A percentile compares a stretch with the other conserved stretches of the same genome.
Conservation (phyloP, 1,140 invertebrate genomes). For the Theocolax elegans region DNA sequence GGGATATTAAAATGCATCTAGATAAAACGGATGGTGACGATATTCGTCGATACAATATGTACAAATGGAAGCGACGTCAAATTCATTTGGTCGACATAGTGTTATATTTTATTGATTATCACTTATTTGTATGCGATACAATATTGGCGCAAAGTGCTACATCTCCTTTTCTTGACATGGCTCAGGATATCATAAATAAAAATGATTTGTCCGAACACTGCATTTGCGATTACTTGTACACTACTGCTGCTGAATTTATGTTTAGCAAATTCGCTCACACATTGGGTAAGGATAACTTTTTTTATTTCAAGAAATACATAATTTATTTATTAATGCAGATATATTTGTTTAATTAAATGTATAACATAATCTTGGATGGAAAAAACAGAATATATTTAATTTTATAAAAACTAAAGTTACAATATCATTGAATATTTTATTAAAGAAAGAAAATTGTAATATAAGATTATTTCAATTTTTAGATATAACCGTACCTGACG, state of each 20-base stretch:
- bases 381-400: neutral
- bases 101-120: conserved; percentile 52
- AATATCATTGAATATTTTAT: neutral
- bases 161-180: conserved; percentile 27
- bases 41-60: conserved; percentile 29
- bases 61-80: conserved; percentile 40
- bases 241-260: conserved; percentile 27
- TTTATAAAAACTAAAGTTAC: neutral
- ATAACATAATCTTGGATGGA: neutral
- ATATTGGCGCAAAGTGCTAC: conserved; percentile 20
- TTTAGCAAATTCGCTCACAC: conserved; percentile 2
- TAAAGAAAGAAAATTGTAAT: neutral
- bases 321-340: neutral
- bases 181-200: conserved; percentile 27
- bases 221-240: conserved; percentile 48
- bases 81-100: conserved; percentile 49
- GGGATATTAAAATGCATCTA: conserved; percentile 49
- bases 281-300: conserved; percentile 23
- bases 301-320: neutral
- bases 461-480: neutral
- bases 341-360: neutral
- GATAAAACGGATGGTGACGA: conserved; percentile 37
- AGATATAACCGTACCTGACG: conserved; percentile 10
- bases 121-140: conserved; percentile 45
- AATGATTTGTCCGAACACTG: conserved; percentile 52